Evolutionary conservation across 2,888 invertebrate genomes (phyloP), one percentile per base, ranked within the genome.

Genomic region (Schizaphis graminum): DNA sequence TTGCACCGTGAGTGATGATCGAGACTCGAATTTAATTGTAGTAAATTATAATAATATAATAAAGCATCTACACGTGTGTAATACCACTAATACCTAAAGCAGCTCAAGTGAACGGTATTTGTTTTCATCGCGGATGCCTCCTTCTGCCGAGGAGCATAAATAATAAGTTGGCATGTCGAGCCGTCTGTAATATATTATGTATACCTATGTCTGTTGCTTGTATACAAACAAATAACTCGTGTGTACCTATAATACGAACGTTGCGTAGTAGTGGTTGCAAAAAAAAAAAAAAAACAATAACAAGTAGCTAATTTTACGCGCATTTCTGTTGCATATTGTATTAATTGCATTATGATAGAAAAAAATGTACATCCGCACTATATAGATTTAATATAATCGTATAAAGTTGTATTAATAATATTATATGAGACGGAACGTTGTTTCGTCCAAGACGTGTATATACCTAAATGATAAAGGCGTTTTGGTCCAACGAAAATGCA

Each of bases 101-200:
- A 24, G 77, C 77, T 7, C 1, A 35, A 67, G 35, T 77, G 77
- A 77, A 77, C 77, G 41, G 35, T 44, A 49, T 88, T 24, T 21
- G 16, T 89, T 61, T n/a, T 61, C 28, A 26, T 44, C 16, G 57
- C 57, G 44, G 89, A 91, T 77, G 47, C 35, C 49, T 44, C 35
- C 49, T 44, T 90, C 90, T 24, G n/a, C 90, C 24, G 67, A 49
- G 49, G 49, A 77, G 67, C 47, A 77, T 91, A 91, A 91, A 91
- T 91, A 91, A 91, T 91, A 77, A 91, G 47, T 77, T 91, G 77
- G 90, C 90, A 91, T 49, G 35, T 49, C 77, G 35, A 49, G 49
- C 26, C 21, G 67, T 67, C 35, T 49, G 41, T 49, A 77, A 91
- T 77, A 26, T 77, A 91, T 61, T 56, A 77, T 77, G 21, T 53